phyloP scores from a whole-genome alignment of 1,140 invertebrate species.

The Bombus turneri region DNA sequence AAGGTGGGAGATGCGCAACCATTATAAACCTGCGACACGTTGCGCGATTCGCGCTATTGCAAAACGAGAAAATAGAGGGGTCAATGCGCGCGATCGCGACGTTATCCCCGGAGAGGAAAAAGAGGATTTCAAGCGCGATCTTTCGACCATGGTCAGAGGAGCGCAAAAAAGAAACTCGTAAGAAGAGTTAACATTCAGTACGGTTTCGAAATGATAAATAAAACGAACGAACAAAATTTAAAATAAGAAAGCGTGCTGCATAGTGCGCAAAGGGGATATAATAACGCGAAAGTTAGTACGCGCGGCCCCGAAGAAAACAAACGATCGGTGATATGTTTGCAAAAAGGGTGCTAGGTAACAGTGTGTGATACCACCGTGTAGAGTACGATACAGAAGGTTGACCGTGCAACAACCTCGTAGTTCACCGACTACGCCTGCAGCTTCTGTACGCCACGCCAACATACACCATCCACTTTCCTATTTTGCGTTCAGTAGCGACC shows the following conservation, averaged over 20 bases:
- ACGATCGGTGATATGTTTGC: slow-evolving; percentile 46
- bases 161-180: neutral
- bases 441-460: slow-evolving; percentile 55
- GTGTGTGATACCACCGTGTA: neutral
- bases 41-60: slow-evolving; percentile 27
- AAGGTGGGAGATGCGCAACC: neutral
- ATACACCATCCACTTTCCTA: slow-evolving; percentile 54
- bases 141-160: neutral
- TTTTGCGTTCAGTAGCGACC: slow-evolving; percentile 15
- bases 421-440: slow-evolving; percentile 47
- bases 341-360: slow-evolving; percentile 46
- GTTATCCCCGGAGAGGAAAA: neutral
- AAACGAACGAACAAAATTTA: neutral
- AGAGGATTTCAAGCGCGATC: neutral
- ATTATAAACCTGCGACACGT: slow-evolving; percentile 23
- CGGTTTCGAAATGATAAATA: neutral
- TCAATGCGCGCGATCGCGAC: neutral
- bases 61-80: neutral
- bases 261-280: neutral
- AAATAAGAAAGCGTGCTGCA: neutral
- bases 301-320: slow-evolving; percentile 5
- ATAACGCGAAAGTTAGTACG: slow-evolving; percentile 58
- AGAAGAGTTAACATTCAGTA: neutral
- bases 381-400: slow-evolving; percentile 46
- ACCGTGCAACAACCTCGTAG: slow-evolving; percentile 50